These are phyloP conservation scores for Grapholita molesta DNA, from an alignment of 1,140 invertebrate genomes.

Conservation along the genomic window DNA sequence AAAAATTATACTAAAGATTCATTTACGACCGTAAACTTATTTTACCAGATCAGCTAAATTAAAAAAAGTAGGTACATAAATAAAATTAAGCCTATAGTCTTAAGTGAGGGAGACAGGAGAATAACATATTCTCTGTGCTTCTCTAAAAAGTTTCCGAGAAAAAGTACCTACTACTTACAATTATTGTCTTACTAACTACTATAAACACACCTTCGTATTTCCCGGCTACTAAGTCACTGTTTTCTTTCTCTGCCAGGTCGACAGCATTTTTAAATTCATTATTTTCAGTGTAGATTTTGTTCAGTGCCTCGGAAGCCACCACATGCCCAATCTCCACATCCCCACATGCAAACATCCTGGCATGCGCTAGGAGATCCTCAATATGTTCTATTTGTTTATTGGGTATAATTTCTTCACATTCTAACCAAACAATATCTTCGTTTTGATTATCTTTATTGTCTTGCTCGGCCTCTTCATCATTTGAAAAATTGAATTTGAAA, in stretches of 20 bases:
- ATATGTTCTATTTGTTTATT: slow-evolving; percentile 49
- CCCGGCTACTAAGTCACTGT: slow-evolving; percentile 85
- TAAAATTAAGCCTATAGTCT: no score
- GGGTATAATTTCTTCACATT: slow-evolving; percentile 56
- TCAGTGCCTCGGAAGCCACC: slow-evolving; percentile 50
- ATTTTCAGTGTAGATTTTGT: slow-evolving; percentile 47
- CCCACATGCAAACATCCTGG: slow-evolving; percentile 65
- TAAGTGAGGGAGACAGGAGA: no score
- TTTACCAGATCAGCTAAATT: no score
- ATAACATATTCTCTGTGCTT: no score
- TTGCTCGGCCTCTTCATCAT: slow-evolving; percentile 22
- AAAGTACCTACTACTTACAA: slow-evolving; percentile 26
- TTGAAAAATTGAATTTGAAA: slow-evolving; percentile 76
- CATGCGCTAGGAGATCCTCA: slow-evolving; percentile 49
- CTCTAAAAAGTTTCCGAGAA: no score
- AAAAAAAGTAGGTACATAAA: no score
- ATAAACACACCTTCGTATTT: slow-evolving; percentile 85
- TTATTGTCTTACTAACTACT: no score
- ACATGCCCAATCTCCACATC: slow-evolving; percentile 77
- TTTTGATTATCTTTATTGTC: slow-evolving; percentile 21
- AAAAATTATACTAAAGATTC: no score
- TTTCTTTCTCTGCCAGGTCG: slow-evolving; percentile 80
- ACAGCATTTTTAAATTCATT: slow-evolving; percentile 59
- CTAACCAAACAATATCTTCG: slow-evolving; percentile 50
- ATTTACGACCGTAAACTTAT: no score